phyloP scores from a whole-genome alignment of 2,113 vertebrate species.

The Salminus brasiliensis region DNA sequence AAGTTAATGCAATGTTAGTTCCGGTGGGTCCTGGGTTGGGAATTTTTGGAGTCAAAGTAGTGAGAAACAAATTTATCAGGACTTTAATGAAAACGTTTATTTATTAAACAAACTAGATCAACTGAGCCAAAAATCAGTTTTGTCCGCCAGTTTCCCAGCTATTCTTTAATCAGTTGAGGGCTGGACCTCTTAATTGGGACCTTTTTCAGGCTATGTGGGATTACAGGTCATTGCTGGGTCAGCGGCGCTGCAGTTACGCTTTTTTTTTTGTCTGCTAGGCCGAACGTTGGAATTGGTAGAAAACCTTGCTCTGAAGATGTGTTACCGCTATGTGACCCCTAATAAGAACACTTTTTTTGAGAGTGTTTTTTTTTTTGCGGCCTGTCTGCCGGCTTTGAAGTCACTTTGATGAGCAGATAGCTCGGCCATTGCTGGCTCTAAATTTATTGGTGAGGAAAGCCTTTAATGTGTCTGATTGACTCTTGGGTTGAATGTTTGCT shows the following conservation, averaged over 20 bases:
- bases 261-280: neutral
- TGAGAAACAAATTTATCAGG: neutral
- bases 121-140: constrained; percentile 17
- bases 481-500: constrained; percentile 20
- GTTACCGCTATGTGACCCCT: constrained; percentile 5
- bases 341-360: neutral
- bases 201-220: constrained; percentile 29
- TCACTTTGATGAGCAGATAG: neutral
- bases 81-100: constrained; percentile 17
- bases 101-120: neutral
- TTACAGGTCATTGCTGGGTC: constrained; percentile 48
- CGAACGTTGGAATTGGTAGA: constrained; percentile 5
- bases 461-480: constrained; percentile 38
- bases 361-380: constrained; percentile 28
- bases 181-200: constrained; percentile 41
- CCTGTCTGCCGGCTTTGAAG: constrained; percentile 37
- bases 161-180: constrained; percentile 26
- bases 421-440: constrained; percentile 1
- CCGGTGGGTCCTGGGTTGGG: neutral
- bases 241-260: constrained; percentile 51
- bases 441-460: constrained; percentile 42
- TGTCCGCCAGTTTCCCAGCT: neutral
- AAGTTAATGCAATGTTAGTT: neutral
- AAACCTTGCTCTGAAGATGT: neutral
- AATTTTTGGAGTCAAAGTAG: neutral